These are phyloP conservation scores for Pterocles burchelli DNA, from an alignment of 2,113 vertebrate species.

Conservation along the genomic window DNA sequence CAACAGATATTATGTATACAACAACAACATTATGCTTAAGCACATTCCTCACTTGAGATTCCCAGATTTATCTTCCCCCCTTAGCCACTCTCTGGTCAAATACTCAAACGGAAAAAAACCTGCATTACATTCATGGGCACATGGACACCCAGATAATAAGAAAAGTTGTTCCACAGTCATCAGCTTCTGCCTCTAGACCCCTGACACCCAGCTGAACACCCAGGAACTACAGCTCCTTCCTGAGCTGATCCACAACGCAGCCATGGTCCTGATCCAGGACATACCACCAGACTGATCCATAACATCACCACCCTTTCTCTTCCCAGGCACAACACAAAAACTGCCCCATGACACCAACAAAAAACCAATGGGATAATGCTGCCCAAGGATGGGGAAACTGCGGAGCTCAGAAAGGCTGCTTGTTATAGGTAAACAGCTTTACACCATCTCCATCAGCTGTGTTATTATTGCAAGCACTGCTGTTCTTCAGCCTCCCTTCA, in stretches of 20 bases:
- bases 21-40: neutral
- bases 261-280: fast-evolving
- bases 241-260: neutral
- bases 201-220: neutral
- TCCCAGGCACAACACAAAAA: neutral
- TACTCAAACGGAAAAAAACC: neutral
- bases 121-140: fast-evolving
- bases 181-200: neutral
- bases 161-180: neutral
- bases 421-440: neutral
- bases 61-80: neutral
- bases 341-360: neutral
- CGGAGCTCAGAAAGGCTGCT: neutral
- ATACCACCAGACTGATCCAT: fast-evolving
- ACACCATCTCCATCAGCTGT: neutral
- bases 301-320: neutral
- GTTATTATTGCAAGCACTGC: neutral
- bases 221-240: neutral
- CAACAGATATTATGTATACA: neutral
- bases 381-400: neutral
- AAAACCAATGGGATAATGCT: neutral
- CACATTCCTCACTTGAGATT: neutral
- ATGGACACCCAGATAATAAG: neutral
- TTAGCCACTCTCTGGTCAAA: neutral
- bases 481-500: neutral